These are phyloP conservation scores for Leptinotarsa tumamoca DNA, from an alignment of 2,888 invertebrate species.

Conservation along the genomic window DNA sequence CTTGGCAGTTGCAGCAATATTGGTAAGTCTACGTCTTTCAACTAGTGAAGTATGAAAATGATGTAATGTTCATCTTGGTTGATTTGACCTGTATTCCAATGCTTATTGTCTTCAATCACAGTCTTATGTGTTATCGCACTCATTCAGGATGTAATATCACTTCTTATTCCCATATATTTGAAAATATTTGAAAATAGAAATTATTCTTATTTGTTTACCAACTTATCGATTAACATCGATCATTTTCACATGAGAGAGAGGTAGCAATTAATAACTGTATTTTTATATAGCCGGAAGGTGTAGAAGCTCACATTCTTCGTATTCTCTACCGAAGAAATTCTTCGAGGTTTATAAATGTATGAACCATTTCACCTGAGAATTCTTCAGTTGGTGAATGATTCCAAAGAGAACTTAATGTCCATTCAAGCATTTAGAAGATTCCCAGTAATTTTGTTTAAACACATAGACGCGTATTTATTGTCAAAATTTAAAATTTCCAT, in stretches of 20 bases:
- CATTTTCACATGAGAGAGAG: conserved; percentile 5
- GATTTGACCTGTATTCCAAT: conserved; percentile 10
- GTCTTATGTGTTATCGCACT: background rate
- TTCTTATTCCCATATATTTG: background rate
- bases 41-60: conserved; percentile 11
- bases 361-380: background rate
- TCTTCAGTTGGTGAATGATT: background rate
- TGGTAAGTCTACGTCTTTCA: conserved; percentile 37
- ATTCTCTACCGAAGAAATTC: background rate
- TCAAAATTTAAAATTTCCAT: no score
- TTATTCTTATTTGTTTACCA: background rate
- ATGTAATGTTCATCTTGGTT: conserved; percentile 1
- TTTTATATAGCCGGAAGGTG: conserved; percentile 16
- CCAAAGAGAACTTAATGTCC: background rate
- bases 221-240: conserved; percentile 1
- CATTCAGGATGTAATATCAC: background rate
- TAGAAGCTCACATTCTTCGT: conserved; percentile 19
- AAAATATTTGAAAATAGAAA: background rate
- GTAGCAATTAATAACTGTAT: conserved; percentile 15
- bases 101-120: background rate
- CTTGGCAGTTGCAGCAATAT: conserved; percentile 32
- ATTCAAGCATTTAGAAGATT: no score
- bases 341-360: background rate
- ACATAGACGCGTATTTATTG: no score
- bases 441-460: no score